Evolutionary conservation across 2,113 vertebrate species (phyloP), one percentile per base, ranked within the genome.

Genomic region (Bothrops jararaca): DNA sequence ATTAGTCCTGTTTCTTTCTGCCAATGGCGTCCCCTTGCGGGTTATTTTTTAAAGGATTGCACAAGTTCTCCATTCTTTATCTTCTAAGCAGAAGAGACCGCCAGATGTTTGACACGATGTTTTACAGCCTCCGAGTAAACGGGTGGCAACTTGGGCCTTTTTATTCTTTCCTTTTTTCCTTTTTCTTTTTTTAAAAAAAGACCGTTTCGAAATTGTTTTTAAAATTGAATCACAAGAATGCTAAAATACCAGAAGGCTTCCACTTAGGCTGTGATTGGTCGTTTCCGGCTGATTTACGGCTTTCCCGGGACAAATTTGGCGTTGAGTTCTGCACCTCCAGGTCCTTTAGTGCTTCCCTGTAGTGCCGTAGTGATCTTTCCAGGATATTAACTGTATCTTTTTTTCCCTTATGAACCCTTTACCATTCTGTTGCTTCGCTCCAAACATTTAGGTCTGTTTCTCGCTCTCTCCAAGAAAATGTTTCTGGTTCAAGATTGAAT

Each of bases 401-500:
- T 64, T 64, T 39, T 4, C 58, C 26, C n/a, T 53, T 74, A 11
- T 50, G 64, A 88, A 54, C 86, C 88, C 22, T 50, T 86, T 52
- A 5, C 58, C 34, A 15, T 26, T 29, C 22, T 69, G 15, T 92
- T 69, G n/a, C 15, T 56, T 42, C 64, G 29, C 52, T 69, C 86
- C 18, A 69, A 53, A 87, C 48, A 10, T 69, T 69, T 53, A 48
- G 34, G 57, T 18, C 50, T 34, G 2, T 5, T n/a, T 87, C 5
- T 48, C 53, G 60, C 45, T 93, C 64, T 69, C 29, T 95, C 93
- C 92, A 95, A 96, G 94, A 95, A 96, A 91, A 89, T 91, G 10
- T 20, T 91, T 91, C 23, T 15, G 11, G 50, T 93, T 92, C 50
- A 69, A 88, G 48, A 88, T 92, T 0, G 0, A 80, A 74, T 90